Conservation (phyloP, 2,113 vertebrate genomes). For the Osmerus mordax region DNA sequence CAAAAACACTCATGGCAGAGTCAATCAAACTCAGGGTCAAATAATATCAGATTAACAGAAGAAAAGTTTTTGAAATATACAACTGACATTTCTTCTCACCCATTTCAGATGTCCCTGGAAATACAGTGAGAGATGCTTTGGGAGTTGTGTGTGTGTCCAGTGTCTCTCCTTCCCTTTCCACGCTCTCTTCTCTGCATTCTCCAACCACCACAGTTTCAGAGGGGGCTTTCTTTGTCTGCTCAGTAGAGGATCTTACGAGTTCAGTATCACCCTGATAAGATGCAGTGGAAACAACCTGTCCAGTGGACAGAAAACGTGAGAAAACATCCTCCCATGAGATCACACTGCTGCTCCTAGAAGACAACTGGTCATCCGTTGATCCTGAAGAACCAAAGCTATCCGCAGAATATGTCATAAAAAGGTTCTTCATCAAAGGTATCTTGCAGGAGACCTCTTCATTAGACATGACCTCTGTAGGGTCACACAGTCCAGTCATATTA, state of each 20-base stretch:
- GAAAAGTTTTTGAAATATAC: too few species aligned
- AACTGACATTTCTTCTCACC: too few species aligned
- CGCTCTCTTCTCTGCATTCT: too few species aligned
- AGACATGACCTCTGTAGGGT: background rate
- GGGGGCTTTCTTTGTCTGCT: background rate
- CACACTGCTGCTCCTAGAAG: background rate
- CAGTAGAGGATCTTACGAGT: background rate
- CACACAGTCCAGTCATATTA: background rate
- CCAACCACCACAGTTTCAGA: background rate
- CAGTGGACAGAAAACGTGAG: background rate
- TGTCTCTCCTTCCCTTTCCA: too few species aligned
- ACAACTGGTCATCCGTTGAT: background rate
- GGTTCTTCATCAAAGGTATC: constrained; percentile 8
- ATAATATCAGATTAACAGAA: too few species aligned
- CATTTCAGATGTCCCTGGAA: too few species aligned
- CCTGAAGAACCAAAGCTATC: background rate
- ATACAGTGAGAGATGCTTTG: too few species aligned
- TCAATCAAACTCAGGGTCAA: too few species aligned
- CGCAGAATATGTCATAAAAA: background rate
- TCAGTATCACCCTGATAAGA: background rate
- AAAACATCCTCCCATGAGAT: background rate
- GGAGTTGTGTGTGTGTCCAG: too few species aligned
- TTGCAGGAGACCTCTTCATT: constrained; percentile 7
- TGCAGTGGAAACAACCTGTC: background rate
- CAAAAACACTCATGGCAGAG: too few species aligned